phyloP scores from a whole-genome alignment of 2,888 invertebrate genomes.

The Steinernema scapterisci region DNA sequence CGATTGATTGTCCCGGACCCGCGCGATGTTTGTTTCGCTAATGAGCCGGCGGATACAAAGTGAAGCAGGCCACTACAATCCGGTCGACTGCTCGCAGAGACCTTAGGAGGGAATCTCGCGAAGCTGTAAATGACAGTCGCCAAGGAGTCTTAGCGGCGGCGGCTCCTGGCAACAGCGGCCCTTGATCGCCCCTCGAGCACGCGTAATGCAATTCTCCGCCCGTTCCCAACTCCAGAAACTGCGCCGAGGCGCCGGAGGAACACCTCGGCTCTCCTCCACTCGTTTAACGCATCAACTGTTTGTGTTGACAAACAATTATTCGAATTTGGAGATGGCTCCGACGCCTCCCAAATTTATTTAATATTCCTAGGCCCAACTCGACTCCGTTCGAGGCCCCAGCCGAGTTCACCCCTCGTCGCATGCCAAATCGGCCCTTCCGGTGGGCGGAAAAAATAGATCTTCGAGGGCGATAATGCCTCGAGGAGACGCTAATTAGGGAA shows the following conservation, averaged over 20 bases:
- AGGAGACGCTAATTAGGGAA: conserved; percentile 15
- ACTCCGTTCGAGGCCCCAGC: not conserved
- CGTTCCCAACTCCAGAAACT: not conserved
- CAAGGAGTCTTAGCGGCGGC: conserved; percentile 5
- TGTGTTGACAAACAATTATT: conserved; percentile 30
- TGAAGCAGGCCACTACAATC: not conserved
- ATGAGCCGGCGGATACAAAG: conserved; percentile 8
- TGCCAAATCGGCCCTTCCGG: conserved; percentile 9
- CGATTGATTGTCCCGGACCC: conserved; percentile 13
- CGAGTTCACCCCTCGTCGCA: not conserved
- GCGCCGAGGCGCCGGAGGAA: not conserved
- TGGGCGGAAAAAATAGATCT: conserved; percentile 29
- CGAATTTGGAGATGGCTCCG: conserved; percentile 4
- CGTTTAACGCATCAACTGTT: conserved; percentile 27
- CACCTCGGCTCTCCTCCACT: conserved; percentile 11
- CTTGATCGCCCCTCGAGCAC: conserved; percentile 6
- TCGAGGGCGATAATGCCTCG: conserved; percentile 21
- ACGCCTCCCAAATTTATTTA: conserved; percentile 9
- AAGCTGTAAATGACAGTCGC: conserved; percentile 13
- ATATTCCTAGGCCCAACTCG: not conserved
- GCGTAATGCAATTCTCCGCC: conserved; percentile 18
- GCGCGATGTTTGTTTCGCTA: conserved; percentile 2
- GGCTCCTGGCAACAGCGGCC: conserved; percentile 20
- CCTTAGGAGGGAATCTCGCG: not conserved
- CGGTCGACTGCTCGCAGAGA: not conserved